Evolutionary conservation across 37 sponge, comb jelly and placozoan genomes (phyloP), one percentile per base, ranked within the genome.

Genomic region (Aplysina aerophoba): DNA sequence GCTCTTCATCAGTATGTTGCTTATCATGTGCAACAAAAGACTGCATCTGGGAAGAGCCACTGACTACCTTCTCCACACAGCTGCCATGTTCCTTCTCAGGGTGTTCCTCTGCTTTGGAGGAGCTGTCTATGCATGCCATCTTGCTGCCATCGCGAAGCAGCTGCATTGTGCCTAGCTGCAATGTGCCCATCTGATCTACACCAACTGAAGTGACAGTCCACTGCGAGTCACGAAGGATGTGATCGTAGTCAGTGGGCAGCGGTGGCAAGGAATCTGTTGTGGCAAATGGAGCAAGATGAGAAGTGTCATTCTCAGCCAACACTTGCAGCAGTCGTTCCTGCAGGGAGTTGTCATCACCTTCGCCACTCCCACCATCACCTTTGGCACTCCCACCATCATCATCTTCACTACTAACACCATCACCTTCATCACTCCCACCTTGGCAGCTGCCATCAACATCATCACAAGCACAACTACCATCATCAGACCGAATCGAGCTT

Each of bases 161-260:
- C 50, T 44, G 50, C n/a, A n/a, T n/a, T n/a, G n/a, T n/a, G n/a
- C n/a, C n/a, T n/a, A n/a, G n/a, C n/a, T 11, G 66, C 71, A 69
- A 35, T 31, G 71, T 69, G 1, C 31, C 71, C 34, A 34, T 30
- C 6, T 35, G 28, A 4, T 69, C 71, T 8, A 65, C 66, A 65
- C 30, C 66, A 16, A 65, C 13, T 25, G 66, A 65, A 35, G 71
- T 69, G 71, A 69, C 35, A 35, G 33, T 69, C 35, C 35, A 35
- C 1, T 69, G 71, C 1, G 71, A 69, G 33, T 44, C 50, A 8
- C 71, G 28, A 1, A 69, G 71, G 71, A 69, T 33, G 17, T 35
- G 33, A 17, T 69, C 71, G 33, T 69, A 69, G 71, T 69, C 71
- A n/a, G 17, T 69, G 13, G 71, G 71, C 13, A 69, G 71, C 28